Conservation (phyloP, 2,888 invertebrate genomes). For the Drosophila fulvimacula region DNA sequence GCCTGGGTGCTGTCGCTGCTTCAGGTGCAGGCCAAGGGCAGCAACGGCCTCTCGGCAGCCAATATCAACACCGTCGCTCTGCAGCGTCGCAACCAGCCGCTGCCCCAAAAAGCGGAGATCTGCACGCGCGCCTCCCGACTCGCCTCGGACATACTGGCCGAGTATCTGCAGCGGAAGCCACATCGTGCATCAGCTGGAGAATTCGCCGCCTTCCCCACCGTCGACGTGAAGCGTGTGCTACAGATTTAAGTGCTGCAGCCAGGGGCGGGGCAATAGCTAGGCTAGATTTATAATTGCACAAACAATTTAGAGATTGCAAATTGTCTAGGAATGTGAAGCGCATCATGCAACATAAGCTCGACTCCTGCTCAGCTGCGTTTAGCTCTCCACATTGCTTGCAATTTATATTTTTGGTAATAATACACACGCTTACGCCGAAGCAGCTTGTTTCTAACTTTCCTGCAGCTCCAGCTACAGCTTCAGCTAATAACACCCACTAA, state of each 20-base stretch:
- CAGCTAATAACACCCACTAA: slow-evolving; percentile 28
- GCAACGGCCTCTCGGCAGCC: slow-evolving; percentile 26
- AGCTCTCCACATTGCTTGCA: slow-evolving; percentile 3
- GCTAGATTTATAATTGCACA: slow-evolving; percentile 52
- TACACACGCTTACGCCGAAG: slow-evolving; percentile 15
- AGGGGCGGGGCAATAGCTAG: slow-evolving; percentile 26
- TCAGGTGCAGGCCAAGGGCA: slow-evolving; percentile 66
- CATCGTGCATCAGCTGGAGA: slow-evolving; percentile 83
- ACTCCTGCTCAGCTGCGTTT: neutral
- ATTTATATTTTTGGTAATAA: slow-evolving; percentile 2
- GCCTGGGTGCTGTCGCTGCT: slow-evolving; percentile 84
- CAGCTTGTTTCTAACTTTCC: slow-evolving; percentile 1
- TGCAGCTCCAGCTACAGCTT: too few species aligned
- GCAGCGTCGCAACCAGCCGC: slow-evolving; percentile 76
- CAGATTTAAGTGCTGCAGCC: slow-evolving; percentile 62
- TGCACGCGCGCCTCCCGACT: slow-evolving; percentile 82
- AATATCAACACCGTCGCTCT: slow-evolving; percentile 61
- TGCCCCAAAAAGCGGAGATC: slow-evolving; percentile 76
- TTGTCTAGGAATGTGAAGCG: neutral
- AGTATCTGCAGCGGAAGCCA: slow-evolving; percentile 84
- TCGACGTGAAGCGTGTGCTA: slow-evolving; percentile 83
- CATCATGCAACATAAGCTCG: neutral
- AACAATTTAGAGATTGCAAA: slow-evolving; percentile 23
- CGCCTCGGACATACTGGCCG: slow-evolving; percentile 83
- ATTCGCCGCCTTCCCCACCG: slow-evolving; percentile 83